Base-by-base conservation (phyloP, 2,888 invertebrate species). In the Cephalotes varians region DNA sequence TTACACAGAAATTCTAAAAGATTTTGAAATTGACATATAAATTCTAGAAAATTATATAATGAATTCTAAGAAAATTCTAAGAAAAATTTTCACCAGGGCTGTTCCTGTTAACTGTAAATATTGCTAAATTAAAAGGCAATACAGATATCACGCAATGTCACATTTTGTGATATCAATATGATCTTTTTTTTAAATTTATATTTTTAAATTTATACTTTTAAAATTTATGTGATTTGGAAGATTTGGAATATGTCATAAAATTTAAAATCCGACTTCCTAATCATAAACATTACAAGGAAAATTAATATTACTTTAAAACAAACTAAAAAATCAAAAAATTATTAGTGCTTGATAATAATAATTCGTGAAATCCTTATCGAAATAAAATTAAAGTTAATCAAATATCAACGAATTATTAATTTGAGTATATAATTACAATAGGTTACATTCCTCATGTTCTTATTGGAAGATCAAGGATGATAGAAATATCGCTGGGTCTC, bases 401-500 rank as follows among this genome's bases (percentile, higher is more conserved):
- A 12, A 40, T 40, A 69, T 44, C 15, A 21, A 60, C 2, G 3
- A 49, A 64, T 49, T 25, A 18, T n/a, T 25, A 74, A 51, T 40
- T 44, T 25, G 3, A 21, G 2, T 21, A 60, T n/a, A 62, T 18
- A 62, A 49, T 74, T 62, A 40, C n/a, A 65, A 44, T 67, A 91
- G 91, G 56, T 10, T 37, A 69, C 15, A 44, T 79, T 7, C 71
- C 80, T n/a, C 6, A 25, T 0, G 10, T n/a, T n/a, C 31, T 76
- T 7, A 5, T 1, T 1, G 83, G 74, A 51, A 81, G 85, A 51
- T 86, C 87, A 7, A 91, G 25, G n/a, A 60, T 88, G 1, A 12
- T 91, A 6, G 85, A 85, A 49, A 40, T 85, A 15, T 84, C 86
- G 1, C 47, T 87, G 28, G 76, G 80, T 2, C 2, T 89, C 0